A percentile compares a stretch with the other conserved stretches of the same genome.
phyloP scores from a whole-genome alignment of 2,113 vertebrate species.

The Hippoglossus stenolepis region DNA sequence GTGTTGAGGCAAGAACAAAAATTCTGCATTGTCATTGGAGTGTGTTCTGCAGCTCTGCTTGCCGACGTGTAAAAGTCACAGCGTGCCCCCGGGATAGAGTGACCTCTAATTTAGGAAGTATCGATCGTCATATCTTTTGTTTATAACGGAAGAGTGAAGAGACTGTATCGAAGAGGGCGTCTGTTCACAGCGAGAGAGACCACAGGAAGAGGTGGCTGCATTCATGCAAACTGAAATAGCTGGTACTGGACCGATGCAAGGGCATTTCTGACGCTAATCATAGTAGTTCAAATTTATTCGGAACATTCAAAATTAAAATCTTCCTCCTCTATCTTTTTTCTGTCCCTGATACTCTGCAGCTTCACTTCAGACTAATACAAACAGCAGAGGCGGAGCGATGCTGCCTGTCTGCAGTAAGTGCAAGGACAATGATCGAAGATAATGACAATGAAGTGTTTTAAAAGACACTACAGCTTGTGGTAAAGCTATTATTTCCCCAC shows the following conservation, averaged over 20 bases:
- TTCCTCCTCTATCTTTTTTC: neutral
- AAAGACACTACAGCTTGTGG: neutral
- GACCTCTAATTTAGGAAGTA: slow-evolving; percentile 29
- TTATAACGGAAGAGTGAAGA: neutral
- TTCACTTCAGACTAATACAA: slow-evolving; percentile 9
- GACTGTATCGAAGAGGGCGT: neutral
- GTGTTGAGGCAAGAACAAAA: neutral
- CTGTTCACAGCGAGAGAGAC: neutral
- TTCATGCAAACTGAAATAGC: neutral
- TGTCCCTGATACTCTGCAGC: neutral
- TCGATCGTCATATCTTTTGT: slow-evolving; percentile 26
- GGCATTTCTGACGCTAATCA: neutral
- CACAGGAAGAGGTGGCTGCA: neutral
- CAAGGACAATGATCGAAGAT: slow-evolving; percentile 1
- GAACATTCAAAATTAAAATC: neutral
- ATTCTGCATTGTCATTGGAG: slow-evolving; percentile 4
- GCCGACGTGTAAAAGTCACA: neutral
- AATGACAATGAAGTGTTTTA: slow-evolving; percentile 8
- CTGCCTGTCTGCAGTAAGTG: neutral
- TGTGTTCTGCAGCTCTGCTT: slow-evolving; percentile 4
- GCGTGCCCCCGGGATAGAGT: neutral
- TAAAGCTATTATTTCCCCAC: neutral
- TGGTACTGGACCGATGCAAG: neutral
- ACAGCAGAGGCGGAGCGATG: slow-evolving; percentile 10
- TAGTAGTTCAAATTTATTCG: neutral